phyloP scores from a whole-genome alignment of 2,888 invertebrate species.

The Ennomos quercinarius region DNA sequence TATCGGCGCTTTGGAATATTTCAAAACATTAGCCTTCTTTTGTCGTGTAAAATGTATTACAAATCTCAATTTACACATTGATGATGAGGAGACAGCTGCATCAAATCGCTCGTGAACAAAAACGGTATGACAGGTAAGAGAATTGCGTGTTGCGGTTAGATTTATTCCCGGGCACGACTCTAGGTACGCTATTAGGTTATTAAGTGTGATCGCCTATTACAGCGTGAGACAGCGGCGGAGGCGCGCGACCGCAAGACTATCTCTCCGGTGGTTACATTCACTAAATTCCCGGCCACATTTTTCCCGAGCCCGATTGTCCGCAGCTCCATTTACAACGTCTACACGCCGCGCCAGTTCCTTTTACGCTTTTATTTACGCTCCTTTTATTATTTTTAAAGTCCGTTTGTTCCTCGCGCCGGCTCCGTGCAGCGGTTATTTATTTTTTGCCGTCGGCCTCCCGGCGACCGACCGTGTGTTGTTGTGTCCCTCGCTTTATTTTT shows the following conservation, averaged over 20 bases:
- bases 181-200: conserved; percentile 65
- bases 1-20: conserved; percentile 31
- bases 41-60: conserved; percentile 23
- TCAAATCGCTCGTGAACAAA: conserved; percentile 33
- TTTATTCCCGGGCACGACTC: conserved; percentile 53
- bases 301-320: conserved; percentile 82
- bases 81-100: conserved; percentile 15
- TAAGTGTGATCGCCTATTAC: conserved; percentile 72
- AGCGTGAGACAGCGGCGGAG: conserved; percentile 59
- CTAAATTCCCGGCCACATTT: conserved; percentile 82
- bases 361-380: conserved; percentile 85
- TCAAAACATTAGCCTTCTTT: conserved; percentile 32
- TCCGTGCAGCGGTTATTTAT: conserved; percentile 81
- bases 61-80: conserved; percentile 15
- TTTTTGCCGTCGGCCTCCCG: conserved; percentile 84
- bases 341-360: conserved; percentile 84
- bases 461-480: conserved; percentile 85
- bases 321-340: conserved; percentile 85
- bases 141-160: conserved; percentile 55
- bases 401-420: conserved; percentile 84
- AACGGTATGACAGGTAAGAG: conserved; percentile 29
- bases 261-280: conserved; percentile 75
- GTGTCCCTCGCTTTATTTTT: conserved; percentile 84
- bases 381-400: conserved; percentile 85
- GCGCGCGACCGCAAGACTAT: conserved; percentile 69